These are phyloP conservation scores for Oxyteleia sp. DNA, from an alignment of 2,888 invertebrate genomes.

Conservation along the genomic window DNA sequence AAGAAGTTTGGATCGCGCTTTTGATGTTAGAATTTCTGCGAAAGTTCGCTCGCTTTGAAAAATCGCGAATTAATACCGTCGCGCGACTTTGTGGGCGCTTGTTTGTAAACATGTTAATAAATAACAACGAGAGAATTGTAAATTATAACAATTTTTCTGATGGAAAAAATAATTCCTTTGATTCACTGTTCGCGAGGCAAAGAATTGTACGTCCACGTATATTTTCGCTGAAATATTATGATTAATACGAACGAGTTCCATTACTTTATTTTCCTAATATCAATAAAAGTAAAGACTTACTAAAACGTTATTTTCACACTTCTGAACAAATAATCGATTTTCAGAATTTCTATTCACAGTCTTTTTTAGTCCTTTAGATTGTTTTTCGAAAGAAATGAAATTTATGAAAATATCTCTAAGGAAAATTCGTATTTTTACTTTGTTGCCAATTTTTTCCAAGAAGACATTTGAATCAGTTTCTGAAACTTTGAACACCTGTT, in stretches of 20 bases:
- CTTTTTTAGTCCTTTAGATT: too few species aligned
- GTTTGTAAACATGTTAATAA: constrained; percentile 39
- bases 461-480: too few species aligned
- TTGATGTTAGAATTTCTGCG: constrained; percentile 58
- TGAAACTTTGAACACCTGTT: too few species aligned
- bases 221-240: neutral
- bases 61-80: constrained; percentile 33
- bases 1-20: constrained; percentile 49
- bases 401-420: too few species aligned
- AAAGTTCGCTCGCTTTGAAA: constrained; percentile 28
- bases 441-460: too few species aligned
- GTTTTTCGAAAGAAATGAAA: too few species aligned
- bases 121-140: neutral
- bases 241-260: neutral
- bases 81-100: constrained; percentile 1
- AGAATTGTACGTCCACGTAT: neutral
- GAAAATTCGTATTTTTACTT: too few species aligned
- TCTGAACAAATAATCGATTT: neutral
- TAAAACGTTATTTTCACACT: neutral
- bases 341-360: neutral
- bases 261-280: neutral
- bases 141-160: neutral
- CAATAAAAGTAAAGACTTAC: neutral
- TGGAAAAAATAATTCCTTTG: neutral
- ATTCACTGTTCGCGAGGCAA: neutral